phyloP scores from a whole-genome alignment of 1,140 invertebrate genomes.

The Plutomurus gul region DNA sequence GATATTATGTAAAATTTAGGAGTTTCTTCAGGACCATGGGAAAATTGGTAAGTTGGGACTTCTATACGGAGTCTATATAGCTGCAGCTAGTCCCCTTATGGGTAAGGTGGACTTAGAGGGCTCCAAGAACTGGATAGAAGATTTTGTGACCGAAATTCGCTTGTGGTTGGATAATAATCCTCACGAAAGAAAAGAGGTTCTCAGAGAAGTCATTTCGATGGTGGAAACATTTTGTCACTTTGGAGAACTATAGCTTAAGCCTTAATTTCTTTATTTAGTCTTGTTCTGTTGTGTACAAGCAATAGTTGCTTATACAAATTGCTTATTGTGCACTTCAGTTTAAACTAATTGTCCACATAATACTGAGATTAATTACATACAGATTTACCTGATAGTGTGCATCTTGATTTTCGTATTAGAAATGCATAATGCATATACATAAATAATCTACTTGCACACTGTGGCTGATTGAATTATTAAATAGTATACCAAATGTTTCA shows the following conservation, averaged over 20 bases:
- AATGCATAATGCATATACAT: no score
- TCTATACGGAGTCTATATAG: slow-evolving; percentile 29
- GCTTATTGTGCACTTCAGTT: no score
- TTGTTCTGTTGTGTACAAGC: no score
- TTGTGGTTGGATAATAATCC: slow-evolving; percentile 17
- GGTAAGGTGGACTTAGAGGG: slow-evolving; percentile 30
- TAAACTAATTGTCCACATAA: no score
- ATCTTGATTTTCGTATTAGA: no score
- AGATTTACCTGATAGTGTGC: no score
- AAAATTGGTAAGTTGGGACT: slow-evolving; percentile 31
- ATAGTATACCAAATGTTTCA: no score
- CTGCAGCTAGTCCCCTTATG: slow-evolving; percentile 33
- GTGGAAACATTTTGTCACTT: slow-evolving; percentile 10
- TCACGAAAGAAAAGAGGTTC: slow-evolving; percentile 6
- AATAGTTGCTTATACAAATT: no score
- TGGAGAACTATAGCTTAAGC: slow-evolving; percentile 27
- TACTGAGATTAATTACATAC: no score
- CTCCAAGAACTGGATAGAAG: slow-evolving; percentile 38
- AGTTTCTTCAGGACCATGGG: slow-evolving; percentile 31
- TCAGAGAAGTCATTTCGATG: slow-evolving; percentile 31
- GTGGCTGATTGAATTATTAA: no score
- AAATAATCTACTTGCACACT: no score
- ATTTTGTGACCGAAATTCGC: slow-evolving; percentile 27
- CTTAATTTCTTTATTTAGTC: no score
- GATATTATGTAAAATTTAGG: slow-evolving; percentile 3